Evolutionary conservation across 2,888 invertebrate genomes (phyloP).

Genomic region (Drosophila multiciliata): DNA sequence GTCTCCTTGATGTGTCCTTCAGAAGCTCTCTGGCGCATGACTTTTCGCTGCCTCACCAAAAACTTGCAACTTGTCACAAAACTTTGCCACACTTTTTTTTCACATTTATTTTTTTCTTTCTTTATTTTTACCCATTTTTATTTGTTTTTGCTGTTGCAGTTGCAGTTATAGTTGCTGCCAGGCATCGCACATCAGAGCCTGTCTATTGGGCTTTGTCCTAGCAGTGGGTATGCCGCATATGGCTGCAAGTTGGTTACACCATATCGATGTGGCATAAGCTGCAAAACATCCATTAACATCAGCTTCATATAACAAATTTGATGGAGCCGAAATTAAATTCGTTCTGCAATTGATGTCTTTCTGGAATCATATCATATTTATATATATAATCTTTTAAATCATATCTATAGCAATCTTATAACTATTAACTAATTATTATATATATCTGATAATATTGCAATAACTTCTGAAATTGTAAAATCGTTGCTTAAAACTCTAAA

Average conservation of each 20-base stretch:
- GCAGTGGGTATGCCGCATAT: conserved; percentile 25
- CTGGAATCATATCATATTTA: neutral
- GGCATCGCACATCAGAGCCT: conserved; percentile 37
- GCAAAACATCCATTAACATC: neutral
- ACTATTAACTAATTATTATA: neutral
- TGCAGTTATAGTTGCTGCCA: conserved; percentile 31
- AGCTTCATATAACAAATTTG: neutral
- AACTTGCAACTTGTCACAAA: conserved; percentile 67
- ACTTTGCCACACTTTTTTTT: conserved; percentile 57
- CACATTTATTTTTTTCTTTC: conserved; percentile 5
- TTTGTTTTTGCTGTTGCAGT: conserved; percentile 6
- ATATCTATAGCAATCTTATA: neutral
- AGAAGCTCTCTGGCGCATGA: conserved; percentile 81
- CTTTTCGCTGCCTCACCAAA: conserved; percentile 73
- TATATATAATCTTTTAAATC: neutral
- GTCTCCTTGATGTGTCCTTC: conserved; percentile 84
- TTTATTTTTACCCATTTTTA: neutral
- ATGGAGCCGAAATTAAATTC: neutral
- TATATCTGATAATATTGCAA: neutral
- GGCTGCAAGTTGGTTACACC: neutral
- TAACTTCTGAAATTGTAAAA: neutral
- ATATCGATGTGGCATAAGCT: neutral
- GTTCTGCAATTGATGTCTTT: neutral
- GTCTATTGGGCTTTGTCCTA: conserved; percentile 26
- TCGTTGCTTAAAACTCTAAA: neutral